A percentile compares a stretch with the other conserved stretches of the same genome.
These are phyloP conservation scores for Mastomys natalensis DNA, from an alignment of 2,113 vertebrate species.

Conservation along the genomic window DNA sequence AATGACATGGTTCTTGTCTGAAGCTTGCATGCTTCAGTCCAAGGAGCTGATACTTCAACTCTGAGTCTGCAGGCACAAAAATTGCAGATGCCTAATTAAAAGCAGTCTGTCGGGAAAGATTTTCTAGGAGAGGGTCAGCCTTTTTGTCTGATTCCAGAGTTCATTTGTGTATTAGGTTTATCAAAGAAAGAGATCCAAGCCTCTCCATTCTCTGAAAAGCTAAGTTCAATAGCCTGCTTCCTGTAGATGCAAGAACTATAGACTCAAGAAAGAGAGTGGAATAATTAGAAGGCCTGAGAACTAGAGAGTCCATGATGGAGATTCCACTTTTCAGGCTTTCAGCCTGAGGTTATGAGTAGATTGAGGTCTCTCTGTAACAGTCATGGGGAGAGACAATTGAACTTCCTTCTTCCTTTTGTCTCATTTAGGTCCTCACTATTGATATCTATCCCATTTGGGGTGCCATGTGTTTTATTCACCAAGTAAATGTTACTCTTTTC, in stretches of 20 bases:
- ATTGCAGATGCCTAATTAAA: background rate
- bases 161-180: background rate
- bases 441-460: background rate
- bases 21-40: background rate
- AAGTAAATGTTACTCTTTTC: background rate
- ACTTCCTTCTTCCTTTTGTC: background rate
- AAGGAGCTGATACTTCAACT: background rate
- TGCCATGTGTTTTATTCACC: background rate
- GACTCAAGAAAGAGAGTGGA: background rate
- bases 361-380: background rate
- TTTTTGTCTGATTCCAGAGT: background rate
- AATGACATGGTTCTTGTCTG: background rate
- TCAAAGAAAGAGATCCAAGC: background rate
- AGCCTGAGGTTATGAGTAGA: background rate
- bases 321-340: background rate
- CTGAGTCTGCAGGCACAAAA: background rate
- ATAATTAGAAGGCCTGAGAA: background rate
- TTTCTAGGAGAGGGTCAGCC: background rate
- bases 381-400: background rate
- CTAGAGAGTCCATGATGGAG: background rate
- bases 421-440: background rate
- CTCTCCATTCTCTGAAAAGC: background rate
- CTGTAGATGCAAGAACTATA: background rate
- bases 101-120: background rate
- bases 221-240: background rate